Base-by-base conservation (phyloP, 1,140 invertebrate species). In the Cotesia vestalis region DNA sequence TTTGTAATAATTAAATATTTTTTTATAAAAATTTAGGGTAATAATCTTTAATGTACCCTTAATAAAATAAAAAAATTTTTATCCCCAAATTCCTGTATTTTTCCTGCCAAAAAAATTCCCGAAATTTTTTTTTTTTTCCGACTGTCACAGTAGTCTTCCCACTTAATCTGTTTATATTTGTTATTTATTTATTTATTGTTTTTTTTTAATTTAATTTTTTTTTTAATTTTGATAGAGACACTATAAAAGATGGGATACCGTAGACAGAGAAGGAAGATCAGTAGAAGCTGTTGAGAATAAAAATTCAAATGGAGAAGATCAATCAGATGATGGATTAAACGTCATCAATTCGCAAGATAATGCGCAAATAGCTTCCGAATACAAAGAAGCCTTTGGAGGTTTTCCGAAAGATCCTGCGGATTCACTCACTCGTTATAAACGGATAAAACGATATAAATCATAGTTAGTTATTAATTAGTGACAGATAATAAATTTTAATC, bases 351-450 rank as follows among this genome's bases (percentile, higher is more conserved):
- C 69, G 11, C 69, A 66, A 17, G 69, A 66, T 20, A 20, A 40
- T 34, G 52, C 36, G 6, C 71, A 40, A 57, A 11, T 72, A 36
- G 75, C 61, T 3, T 17, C 63, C 2, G 75, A 78, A 46, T 75
- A 76, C 52, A 73, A 71, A 52, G 73, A 76, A 61, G 55, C 76
- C 2, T 76, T 74, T 72, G 20, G 75, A 38, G 75, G 73, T 20
- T 61, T 75, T 46, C 72, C 63, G n/a, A 73, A 63, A 11, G 78
- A 81, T 5, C 52, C 79, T 14, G 75, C 69, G 3, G 55, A 71
- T 3, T 72, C 77, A n/a, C 17, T 80, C 5, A 76, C 66, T 8
- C 76, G 81, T 71, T 82, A 80, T 8, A 82, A 82, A 34, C 76
- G 81, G 14, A 77, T 82, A 62, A 82, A 80, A 66, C 77, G 81